These are phyloP conservation scores for Lamproptera curius DNA, from an alignment of 2,888 invertebrate genomes.

Conservation along the genomic window DNA sequence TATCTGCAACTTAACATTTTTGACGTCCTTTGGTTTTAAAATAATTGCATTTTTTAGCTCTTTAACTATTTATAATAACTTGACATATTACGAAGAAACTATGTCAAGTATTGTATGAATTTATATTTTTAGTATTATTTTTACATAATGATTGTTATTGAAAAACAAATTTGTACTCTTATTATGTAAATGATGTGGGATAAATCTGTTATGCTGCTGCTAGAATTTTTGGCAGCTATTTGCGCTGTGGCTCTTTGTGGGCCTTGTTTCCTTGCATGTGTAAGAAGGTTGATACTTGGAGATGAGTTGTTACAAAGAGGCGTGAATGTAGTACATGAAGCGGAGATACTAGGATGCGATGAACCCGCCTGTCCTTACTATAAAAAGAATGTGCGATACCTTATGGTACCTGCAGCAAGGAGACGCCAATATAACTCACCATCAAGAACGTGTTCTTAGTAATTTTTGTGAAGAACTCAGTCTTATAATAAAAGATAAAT, in stretches of 20 bases:
- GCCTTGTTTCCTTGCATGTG: constrained; percentile 60
- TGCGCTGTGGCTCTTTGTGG: constrained; percentile 68
- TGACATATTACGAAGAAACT: too few relatives aligned
- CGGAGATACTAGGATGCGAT: constrained; percentile 62
- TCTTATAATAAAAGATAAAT: constrained; percentile 7
- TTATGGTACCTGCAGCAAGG: constrained; percentile 57
- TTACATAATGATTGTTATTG: background rate
- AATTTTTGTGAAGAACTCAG: constrained; percentile 11
- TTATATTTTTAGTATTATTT: constrained; percentile 5
- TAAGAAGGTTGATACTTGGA: constrained; percentile 52
- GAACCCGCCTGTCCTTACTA: constrained; percentile 69
- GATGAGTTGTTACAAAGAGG: constrained; percentile 51
- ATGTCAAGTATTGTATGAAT: background rate
- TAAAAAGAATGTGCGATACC: constrained; percentile 58
- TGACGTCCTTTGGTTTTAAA: too few relatives aligned
- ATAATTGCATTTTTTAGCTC: too few relatives aligned
- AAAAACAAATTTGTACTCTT: background rate
- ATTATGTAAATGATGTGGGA: constrained; percentile 44
- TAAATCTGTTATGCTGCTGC: constrained; percentile 55
- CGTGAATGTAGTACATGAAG: constrained; percentile 42
- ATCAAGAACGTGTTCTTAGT: constrained; percentile 33
- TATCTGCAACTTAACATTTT: too few relatives aligned
- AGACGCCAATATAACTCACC: constrained; percentile 49
- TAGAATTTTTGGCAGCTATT: constrained; percentile 59
- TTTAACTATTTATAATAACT: too few relatives aligned